Base-by-base conservation (phyloP, 2,113 vertebrate genomes). In the Galemys pyrenaicus region DNA sequence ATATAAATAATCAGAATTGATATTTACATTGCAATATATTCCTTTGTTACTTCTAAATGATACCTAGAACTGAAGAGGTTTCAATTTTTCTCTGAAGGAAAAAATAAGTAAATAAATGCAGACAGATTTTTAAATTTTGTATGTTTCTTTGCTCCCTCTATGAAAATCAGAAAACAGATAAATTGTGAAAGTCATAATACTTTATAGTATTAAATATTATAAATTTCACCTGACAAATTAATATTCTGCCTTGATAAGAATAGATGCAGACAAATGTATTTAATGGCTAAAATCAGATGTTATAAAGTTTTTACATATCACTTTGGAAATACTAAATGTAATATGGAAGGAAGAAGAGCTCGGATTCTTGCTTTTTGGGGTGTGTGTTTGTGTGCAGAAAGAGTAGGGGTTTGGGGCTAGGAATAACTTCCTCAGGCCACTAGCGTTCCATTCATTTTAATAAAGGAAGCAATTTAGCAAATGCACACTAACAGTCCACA, bases 221-320 rank as follows among this genome's bases (percentile, higher is more conserved):
- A 51, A 1, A 1, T 70, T 24, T 84, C 20, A 71, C 28, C 51
- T 71, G 85, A 17, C 6, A 85, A 96, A 93, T 19, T 1, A 89
- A 19, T 11, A 68, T 32, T 9, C 37, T 84, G 28, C 0, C 13
- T 64, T 28, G 49, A 58, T 12, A 58, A 68, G 60, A 51, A 75
- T n/a, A 26, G 49, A 39, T 54, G 28, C 26, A 9, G 97, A 94
- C 20, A 22, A 87, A 41, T 65, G 13, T 17, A 85, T 74, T 83
- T 84, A 73, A 62, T 86, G 28, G 62, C 78, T 77, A 86, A 85
- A 70, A 81, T 60, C n/a, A 46, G 28, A 12, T 74, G 6, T 71
- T 81, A 89, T 51, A 74, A 74, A 92, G 62, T n/a, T 84, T 90
- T 90, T 41, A 80, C 62, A 28, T 35, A 68, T 62, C 26, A 65